These are phyloP conservation scores for Heteractis magnifica DNA, from an alignment of 92 coral and sea anemone species.

Conservation along the genomic window DNA sequence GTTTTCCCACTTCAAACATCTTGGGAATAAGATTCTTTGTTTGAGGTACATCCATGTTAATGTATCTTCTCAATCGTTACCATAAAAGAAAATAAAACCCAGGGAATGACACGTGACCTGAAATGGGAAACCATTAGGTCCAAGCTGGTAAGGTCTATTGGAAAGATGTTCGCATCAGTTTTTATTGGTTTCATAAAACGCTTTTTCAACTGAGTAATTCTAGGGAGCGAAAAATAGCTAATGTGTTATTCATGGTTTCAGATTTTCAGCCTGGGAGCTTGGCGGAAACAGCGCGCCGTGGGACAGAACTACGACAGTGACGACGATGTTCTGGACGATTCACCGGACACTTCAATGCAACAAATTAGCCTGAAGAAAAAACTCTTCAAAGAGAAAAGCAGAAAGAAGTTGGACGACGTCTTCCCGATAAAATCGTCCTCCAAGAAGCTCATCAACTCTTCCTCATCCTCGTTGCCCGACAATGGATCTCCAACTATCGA, in stretches of 20 bases:
- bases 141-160: too few relatives aligned
- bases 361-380: slow-evolving; percentile 65
- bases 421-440: slow-evolving; percentile 50
- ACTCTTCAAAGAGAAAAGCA: slow-evolving; percentile 68
- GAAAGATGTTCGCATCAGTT: too few relatives aligned
- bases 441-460: slow-evolving; percentile 30
- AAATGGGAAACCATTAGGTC: too few relatives aligned
- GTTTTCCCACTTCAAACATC: too few relatives aligned
- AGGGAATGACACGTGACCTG: too few relatives aligned
- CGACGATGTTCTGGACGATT: slow-evolving; percentile 56
- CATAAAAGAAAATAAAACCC: too few relatives aligned
- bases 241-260: slow-evolving; percentile 14
- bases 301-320: slow-evolving; percentile 70
- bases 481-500: slow-evolving; percentile 62
- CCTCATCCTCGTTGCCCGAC: slow-evolving; percentile 39
- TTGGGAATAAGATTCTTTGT: too few relatives aligned
- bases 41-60: too few relatives aligned
- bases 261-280: slow-evolving; percentile 76
- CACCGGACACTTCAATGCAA: slow-evolving; percentile 35
- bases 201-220: neutral
- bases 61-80: too few relatives aligned
- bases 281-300: slow-evolving; percentile 71
- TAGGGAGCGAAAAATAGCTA: neutral
- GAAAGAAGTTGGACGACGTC: slow-evolving; percentile 80
- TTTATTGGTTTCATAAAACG: too few relatives aligned